Base-by-base conservation (phyloP, 2,888 invertebrate genomes). In the Drosophila diplacantha region DNA sequence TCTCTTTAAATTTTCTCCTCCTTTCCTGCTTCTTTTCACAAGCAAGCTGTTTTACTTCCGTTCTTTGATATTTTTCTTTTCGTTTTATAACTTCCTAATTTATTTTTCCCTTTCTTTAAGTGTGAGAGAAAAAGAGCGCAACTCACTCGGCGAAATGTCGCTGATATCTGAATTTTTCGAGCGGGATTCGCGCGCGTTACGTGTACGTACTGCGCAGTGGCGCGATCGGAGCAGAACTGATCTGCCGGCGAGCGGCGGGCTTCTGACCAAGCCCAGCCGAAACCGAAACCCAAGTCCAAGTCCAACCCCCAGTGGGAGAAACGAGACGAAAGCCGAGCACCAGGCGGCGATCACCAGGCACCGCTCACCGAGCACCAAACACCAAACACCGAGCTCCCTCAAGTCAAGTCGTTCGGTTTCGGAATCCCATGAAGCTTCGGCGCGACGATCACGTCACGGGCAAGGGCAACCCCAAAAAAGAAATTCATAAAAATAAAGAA, bases 181-280 rank as follows among this genome's bases (percentile, higher is more conserved):
- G 54, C 20, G 35, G 20, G 4, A 29, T 12, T 55, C 44, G 14
- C 29, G 9, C 44, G 18, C 44, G 44, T 29, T 44, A 29, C 44
- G 44, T 18, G 3, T 14, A 34, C 62, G 84, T 72, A 76, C 77
- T 83, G 77, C 60, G 70, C 74, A 73, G 75, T 81, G 77, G 73
- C 81, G 71, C 82, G 84, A 78, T 85, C 81, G 80, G 74, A 83
- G 75, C 85, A 68, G 77, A 81, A 85, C 86, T 85, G 85, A 81
- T 62, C 67, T 51, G 57, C 64, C 72, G 79, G 72, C 75, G 79
- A 74, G 57, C 69, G 63, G 39, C 59, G 43, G 55, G 29, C 29
- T 20, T 32, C 38, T 61, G 44, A 52, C 64, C 47, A 49, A 62
- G 47, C 55, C 54, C 60, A 66, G 61, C n/a, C 56, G 67, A 35